Conservation (phyloP, 2,113 vertebrate genomes). For the Notarius quadriscutis region DNA sequence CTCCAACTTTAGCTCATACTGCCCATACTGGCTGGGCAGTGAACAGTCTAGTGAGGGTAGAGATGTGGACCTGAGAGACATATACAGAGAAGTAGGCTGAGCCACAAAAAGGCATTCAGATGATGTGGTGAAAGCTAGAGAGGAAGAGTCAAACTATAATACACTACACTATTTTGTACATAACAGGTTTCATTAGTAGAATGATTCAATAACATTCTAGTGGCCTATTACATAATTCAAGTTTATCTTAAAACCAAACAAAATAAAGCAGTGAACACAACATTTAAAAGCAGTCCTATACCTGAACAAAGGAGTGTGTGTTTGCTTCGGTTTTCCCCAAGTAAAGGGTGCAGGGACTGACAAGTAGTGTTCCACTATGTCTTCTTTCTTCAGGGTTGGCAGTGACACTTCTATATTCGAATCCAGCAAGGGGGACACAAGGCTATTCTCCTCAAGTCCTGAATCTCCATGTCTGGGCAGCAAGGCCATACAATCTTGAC, state of each 20-base stretch:
- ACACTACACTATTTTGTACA: not conserved
- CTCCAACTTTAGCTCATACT: constrained; percentile 91
- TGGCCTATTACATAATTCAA: not conserved
- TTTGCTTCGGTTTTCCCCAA: constrained; percentile 93
- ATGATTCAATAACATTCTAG: not conserved
- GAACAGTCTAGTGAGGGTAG: constrained; percentile 90
- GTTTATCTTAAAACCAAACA: not conserved
- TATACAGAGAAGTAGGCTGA: constrained; percentile 56
- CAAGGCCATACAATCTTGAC: constrained; percentile 59
- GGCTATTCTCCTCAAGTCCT: constrained; percentile 74
- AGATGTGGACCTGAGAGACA: constrained; percentile 78
- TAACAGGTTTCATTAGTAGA: not conserved
- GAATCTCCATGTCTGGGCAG: constrained; percentile 78
- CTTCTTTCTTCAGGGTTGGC: constrained; percentile 81
- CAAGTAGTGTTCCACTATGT: constrained; percentile 86
- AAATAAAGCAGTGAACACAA: not conserved
- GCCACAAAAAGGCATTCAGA: constrained; percentile 12
- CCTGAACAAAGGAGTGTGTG: constrained; percentile 90
- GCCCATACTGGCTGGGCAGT: constrained; percentile 85
- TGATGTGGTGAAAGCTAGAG: not conserved
- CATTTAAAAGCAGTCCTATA: constrained; percentile 58
- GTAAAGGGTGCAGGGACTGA: constrained; percentile 90
- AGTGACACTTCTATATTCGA: constrained; percentile 74
- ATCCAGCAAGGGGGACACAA: constrained; percentile 74
- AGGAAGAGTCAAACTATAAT: not conserved